Conservation (phyloP, 53 echinoderm and acorn worm species). For the Actinopyga echinites region DNA sequence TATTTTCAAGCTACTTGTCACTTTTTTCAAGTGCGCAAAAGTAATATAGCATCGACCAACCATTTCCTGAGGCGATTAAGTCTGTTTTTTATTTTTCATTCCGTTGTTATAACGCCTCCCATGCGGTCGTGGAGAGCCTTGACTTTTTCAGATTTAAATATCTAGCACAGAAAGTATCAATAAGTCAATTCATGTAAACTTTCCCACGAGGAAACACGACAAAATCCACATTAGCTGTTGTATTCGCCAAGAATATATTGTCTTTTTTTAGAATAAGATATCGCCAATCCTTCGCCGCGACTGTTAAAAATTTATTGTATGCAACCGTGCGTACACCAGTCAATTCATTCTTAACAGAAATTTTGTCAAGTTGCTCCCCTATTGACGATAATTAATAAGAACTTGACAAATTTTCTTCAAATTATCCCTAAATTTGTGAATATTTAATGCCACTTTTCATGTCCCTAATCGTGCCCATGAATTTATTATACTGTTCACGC, state of each 20-base stretch:
- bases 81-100: not conserved
- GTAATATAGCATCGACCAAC: not conserved
- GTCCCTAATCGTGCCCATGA: slow-evolving; percentile 44
- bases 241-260: not conserved
- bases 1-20: no score
- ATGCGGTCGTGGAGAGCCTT: no score
- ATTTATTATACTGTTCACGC: slow-evolving; percentile 38
- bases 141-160: no score
- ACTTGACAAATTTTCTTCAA: slow-evolving; percentile 44
- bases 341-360: slow-evolving; percentile 44
- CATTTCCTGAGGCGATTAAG: not conserved
- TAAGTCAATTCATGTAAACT: not conserved
- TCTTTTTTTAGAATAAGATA: slow-evolving; percentile 2
- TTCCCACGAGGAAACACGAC: slow-evolving; percentile 24
- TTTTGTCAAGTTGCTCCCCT: slow-evolving; percentile 34
- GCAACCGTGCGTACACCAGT: slow-evolving; percentile 34
- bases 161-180: not conserved
- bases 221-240: not conserved
- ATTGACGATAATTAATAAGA: slow-evolving; percentile 50
- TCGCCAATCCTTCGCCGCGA: slow-evolving; percentile 1
- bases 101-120: no score
- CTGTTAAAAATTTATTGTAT: slow-evolving; percentile 37
- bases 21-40: not conserved
- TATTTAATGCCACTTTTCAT: slow-evolving; percentile 44
- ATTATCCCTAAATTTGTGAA: slow-evolving; percentile 42